Conservation (phyloP, 2,113 vertebrate genomes). For the Tragelaphus scriptus region DNA sequence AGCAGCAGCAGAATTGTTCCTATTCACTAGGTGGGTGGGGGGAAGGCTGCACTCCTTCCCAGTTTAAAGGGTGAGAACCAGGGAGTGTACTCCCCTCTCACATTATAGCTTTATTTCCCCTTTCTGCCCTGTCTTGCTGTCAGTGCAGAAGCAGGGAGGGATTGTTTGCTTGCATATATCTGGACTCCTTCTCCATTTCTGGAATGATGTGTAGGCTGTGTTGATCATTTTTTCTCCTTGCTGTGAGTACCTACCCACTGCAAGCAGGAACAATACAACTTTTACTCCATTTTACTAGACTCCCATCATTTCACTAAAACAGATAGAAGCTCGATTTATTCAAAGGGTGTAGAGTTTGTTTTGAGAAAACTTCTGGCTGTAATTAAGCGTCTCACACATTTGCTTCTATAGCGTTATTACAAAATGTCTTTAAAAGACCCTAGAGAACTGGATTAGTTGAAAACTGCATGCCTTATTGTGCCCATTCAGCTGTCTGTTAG, state of each 20-base stretch:
- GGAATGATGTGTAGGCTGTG: not conserved
- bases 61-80: not conserved
- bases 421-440: not conserved
- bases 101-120: not conserved
- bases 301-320: not conserved
- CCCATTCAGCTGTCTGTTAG: not conserved
- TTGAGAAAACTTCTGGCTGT: constrained; percentile 24
- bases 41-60: not conserved
- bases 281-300: constrained; percentile 4
- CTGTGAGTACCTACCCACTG: not conserved
- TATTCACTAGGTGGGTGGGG: not conserved
- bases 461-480: not conserved
- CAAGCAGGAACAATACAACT: not conserved
- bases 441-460: constrained; percentile 15
- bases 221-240: not conserved
- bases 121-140: not conserved
- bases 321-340: not conserved
- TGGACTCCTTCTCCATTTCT: not conserved
- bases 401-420: not conserved
- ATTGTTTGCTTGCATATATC: not conserved
- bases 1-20: not conserved
- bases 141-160: not conserved
- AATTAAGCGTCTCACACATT: not conserved
- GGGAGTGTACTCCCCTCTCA: not conserved
- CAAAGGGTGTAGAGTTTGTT: not conserved